These are phyloP conservation scores for Papilio polyxenes DNA, from an alignment of 1,140 invertebrate species.

Conservation along the genomic window DNA sequence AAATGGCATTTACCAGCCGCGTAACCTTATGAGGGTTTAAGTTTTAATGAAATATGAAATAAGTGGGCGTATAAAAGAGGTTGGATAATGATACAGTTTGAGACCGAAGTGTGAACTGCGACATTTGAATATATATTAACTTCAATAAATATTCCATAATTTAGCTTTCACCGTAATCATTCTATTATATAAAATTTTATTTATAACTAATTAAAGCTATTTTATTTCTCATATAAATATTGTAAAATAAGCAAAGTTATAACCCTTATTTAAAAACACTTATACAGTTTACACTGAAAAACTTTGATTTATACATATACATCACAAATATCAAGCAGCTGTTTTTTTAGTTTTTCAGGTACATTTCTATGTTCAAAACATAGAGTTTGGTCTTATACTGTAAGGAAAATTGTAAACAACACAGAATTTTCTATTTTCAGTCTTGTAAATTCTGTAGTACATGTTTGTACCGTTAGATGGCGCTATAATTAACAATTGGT, in stretches of 20 bases:
- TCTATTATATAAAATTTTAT: too few relatives aligned
- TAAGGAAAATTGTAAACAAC: not conserved
- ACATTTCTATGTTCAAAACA: not conserved
- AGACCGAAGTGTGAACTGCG: not conserved
- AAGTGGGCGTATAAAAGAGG: not conserved
- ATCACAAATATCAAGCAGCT: not conserved
- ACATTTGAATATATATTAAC: not conserved
- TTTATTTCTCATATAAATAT: not conserved
- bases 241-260: too few relatives aligned
- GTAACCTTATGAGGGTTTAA: not conserved
- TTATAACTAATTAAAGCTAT: not conserved
- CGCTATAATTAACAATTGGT: not conserved
- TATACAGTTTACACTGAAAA: not conserved
- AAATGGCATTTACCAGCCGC: not conserved
- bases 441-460: not conserved
- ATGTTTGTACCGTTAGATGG: constrained; percentile 4
- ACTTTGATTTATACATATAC: not conserved
- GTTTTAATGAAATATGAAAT: not conserved
- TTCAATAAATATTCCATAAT: not conserved
- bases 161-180: not conserved
- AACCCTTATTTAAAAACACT: not conserved
- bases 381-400: not conserved
- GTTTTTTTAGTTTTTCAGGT: not conserved
- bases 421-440: not conserved
- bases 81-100: not conserved